phyloP scores from a whole-genome alignment of 2,113 vertebrate genomes.

The Onychorhynchus coronatus region DNA sequence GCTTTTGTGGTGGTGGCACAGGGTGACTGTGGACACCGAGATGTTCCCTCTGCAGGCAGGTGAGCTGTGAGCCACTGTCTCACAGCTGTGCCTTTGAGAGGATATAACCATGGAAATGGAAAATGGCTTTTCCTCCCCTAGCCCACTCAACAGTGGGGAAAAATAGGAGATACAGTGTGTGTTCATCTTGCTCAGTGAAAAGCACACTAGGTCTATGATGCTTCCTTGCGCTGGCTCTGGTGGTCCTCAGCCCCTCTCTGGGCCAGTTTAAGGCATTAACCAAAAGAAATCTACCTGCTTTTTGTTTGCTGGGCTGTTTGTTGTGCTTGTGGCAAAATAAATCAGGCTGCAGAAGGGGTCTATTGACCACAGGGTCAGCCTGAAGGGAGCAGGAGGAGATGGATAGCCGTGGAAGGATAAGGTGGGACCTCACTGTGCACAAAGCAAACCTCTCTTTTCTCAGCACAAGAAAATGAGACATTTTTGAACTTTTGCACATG shows the following conservation, averaged over 20 bases:
- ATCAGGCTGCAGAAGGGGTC: not conserved
- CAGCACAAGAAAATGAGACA: not conserved
- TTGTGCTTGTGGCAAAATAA: not conserved
- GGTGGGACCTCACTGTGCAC: rapidly evolving
- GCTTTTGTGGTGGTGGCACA: not conserved
- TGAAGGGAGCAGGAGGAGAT: not conserved
- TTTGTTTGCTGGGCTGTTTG: not conserved
- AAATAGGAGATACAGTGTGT: not conserved
- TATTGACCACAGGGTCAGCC: not conserved
- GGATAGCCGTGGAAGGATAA: not conserved
- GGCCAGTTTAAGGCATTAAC: not conserved
- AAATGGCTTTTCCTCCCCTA: not conserved
- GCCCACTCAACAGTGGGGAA: rapidly evolving
- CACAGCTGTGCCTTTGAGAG: not conserved
- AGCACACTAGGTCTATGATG: not conserved
- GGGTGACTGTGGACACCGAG: rapidly evolving
- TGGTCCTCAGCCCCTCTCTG: not conserved
- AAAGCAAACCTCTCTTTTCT: not conserved
- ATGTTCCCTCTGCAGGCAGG: not conserved
- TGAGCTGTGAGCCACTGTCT: rapidly evolving
- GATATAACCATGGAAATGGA: not conserved
- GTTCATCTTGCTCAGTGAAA: not conserved
- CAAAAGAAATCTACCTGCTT: not conserved
- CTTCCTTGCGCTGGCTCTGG: not conserved
- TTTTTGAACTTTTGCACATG: not conserved